phyloP scores from a whole-genome alignment of 2,888 invertebrate genomes.

The Kryphioiulus occultus region DNA sequence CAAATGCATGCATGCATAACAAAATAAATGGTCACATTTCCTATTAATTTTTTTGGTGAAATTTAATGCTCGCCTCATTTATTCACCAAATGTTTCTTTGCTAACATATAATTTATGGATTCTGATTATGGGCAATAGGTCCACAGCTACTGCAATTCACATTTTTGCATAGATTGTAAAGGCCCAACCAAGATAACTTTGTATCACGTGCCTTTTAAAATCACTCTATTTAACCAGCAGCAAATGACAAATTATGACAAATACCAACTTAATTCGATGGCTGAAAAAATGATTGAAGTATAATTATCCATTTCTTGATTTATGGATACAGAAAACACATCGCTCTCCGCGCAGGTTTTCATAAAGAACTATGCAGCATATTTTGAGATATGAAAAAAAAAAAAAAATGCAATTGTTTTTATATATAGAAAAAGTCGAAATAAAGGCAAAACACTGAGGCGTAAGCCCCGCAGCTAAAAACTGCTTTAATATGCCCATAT shows the following conservation, averaged over 20 bases:
- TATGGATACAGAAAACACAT: neutral
- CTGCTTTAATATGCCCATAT: slow-evolving; percentile 3
- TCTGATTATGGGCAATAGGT: neutral
- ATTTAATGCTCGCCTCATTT: neutral
- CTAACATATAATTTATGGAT: neutral
- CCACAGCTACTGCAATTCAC: neutral
- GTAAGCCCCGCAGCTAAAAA: slow-evolving; percentile 6
- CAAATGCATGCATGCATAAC: neutral
- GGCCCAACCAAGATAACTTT: neutral
- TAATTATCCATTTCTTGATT: neutral
- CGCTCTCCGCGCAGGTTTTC: neutral
- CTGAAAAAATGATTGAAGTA: neutral
- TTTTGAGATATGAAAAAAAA: neutral
- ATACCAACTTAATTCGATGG: neutral
- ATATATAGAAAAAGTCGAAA: neutral
- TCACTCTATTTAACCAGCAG: neutral
- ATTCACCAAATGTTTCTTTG: neutral
- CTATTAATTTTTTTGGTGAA: neutral
- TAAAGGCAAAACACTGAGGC: neutral
- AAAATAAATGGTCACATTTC: neutral
- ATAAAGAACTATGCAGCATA: neutral
- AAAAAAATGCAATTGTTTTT: neutral
- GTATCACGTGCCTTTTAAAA: neutral
- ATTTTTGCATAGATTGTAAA: neutral
- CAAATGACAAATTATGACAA: neutral